These are phyloP conservation scores for Sinodicranocentrus sp. DNA, from an alignment of 2,888 invertebrate genomes.

Conservation along the genomic window DNA sequence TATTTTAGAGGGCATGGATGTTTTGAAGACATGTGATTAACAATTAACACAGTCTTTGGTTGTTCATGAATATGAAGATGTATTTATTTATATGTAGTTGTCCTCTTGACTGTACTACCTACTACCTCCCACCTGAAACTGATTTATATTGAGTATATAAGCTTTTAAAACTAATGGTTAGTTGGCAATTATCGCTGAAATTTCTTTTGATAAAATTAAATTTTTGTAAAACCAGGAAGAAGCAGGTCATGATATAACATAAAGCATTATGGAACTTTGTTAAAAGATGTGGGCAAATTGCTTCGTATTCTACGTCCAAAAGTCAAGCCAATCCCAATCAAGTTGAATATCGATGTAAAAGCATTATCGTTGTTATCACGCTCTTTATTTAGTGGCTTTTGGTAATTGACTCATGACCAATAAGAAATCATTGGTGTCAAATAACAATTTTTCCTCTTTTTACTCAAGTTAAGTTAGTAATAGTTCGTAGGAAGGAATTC, in stretches of 20 bases:
- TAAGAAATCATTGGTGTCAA: constrained; percentile 49
- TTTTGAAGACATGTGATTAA: too few species aligned
- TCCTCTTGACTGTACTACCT: background rate
- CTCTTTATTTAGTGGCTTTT: constrained; percentile 23
- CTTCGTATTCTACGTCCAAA: background rate
- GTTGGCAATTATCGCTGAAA: constrained; percentile 49
- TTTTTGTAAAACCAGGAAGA: background rate
- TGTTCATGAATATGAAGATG: too few species aligned
- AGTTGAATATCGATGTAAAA: constrained; percentile 28
- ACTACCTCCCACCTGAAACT: background rate
- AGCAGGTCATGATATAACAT: background rate
- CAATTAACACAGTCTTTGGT: too few species aligned
- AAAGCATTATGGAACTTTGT: too few species aligned
- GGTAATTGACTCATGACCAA: constrained; percentile 53
- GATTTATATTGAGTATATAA: constrained; percentile 51
- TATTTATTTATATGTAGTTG: too few species aligned
- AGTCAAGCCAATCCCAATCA: background rate
- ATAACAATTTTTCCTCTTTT: constrained; percentile 17
- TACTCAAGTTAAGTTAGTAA: constrained; percentile 5
- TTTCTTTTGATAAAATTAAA: constrained; percentile 46
- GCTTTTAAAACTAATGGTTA: constrained; percentile 53
- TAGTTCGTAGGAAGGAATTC: constrained; percentile 21
- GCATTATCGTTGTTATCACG: constrained; percentile 32
- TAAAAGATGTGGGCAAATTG: background rate
- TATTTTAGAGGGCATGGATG: background rate